A percentile compares a stretch with the other conserved stretches of the same genome.
Evolutionary conservation across 2,888 invertebrate species (phyloP).

Genomic region (Bombylius discolor): DNA sequence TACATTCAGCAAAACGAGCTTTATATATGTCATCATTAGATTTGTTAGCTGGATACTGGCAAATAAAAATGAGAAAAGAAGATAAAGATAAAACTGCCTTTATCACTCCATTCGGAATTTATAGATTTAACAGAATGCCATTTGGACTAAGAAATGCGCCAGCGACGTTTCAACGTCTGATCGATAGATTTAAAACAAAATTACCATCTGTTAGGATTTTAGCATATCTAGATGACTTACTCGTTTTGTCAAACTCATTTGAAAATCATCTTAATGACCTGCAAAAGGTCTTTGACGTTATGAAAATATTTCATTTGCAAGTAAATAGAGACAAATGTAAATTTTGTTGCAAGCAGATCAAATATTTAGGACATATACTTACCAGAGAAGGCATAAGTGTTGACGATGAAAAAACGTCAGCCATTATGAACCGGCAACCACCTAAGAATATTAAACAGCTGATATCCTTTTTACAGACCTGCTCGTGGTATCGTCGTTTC

Average conservation of each 20-base stretch:
- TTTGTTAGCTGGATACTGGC: slow-evolving; percentile 15
- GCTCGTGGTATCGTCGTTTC: too few relatives aligned
- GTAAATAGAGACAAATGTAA: too few relatives aligned
- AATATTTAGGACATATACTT: too few relatives aligned
- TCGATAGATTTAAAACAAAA: slow-evolving; percentile 12
- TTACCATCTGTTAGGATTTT: slow-evolving; percentile 13
- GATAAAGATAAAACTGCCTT: slow-evolving; percentile 12
- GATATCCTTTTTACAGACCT: slow-evolving; percentile 18
- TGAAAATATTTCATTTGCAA: background rate
- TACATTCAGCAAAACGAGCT: slow-evolving; percentile 18
- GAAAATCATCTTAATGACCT: slow-evolving; percentile 8
- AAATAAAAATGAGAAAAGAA: slow-evolving; percentile 11
- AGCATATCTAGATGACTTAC: slow-evolving; percentile 17
- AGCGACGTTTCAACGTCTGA: slow-evolving; percentile 8
- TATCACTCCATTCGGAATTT: slow-evolving; percentile 4
- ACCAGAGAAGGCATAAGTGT: background rate
- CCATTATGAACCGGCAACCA: slow-evolving; percentile 16
- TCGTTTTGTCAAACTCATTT: slow-evolving; percentile 8
- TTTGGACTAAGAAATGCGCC: slow-evolving; percentile 2
- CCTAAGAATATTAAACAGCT: slow-evolving; percentile 19
- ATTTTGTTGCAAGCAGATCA: too few relatives aligned
- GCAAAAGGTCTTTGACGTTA: slow-evolving; percentile 4
- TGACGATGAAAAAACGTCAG: slow-evolving; percentile 8
- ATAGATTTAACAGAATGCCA: background rate
- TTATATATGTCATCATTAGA: slow-evolving; percentile 14